Evolutionary conservation across 1,140 invertebrate species (phyloP).

Genomic region (Drosophila pectinifera): DNA sequence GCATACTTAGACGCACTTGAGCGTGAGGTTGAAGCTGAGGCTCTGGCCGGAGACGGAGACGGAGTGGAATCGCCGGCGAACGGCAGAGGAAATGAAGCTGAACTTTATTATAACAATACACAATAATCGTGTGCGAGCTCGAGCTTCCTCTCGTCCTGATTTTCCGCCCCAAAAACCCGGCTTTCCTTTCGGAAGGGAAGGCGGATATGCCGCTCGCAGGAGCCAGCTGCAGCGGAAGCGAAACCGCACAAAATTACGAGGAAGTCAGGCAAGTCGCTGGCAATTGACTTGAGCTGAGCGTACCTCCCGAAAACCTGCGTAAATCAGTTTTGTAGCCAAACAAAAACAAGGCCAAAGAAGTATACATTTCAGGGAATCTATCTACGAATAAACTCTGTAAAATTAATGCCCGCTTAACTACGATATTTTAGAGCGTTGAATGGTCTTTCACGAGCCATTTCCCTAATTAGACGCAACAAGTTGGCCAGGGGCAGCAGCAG

Average conservation of each 20-base stretch:
- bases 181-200: constrained; percentile 35
- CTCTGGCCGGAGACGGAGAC: background rate
- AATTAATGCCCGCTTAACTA: no score
- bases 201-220: constrained; percentile 42
- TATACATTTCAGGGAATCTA: no score
- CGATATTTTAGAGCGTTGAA: background rate
- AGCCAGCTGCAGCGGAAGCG: constrained; percentile 42
- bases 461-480: background rate
- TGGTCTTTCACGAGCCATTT: no score
- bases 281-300: background rate
- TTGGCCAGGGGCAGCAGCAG: background rate
- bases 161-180: background rate
- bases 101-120: constrained; percentile 81
- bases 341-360: no score
- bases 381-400: no score
- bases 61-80: constrained; percentile 23
- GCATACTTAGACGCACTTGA: constrained; percentile 47
- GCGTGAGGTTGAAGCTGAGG: constrained; percentile 8
- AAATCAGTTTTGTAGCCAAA: no score
- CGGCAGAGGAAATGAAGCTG: constrained; percentile 71
- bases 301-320: no score
- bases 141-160: constrained; percentile 19
- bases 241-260: constrained; percentile 18
- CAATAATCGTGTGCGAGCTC: constrained; percentile 55
- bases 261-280: background rate